A percentile compares a stretch with the other conserved stretches of the same genome.
phyloP scores from a whole-genome alignment of 1,140 invertebrate species.

The Drosophila azteca region DNA sequence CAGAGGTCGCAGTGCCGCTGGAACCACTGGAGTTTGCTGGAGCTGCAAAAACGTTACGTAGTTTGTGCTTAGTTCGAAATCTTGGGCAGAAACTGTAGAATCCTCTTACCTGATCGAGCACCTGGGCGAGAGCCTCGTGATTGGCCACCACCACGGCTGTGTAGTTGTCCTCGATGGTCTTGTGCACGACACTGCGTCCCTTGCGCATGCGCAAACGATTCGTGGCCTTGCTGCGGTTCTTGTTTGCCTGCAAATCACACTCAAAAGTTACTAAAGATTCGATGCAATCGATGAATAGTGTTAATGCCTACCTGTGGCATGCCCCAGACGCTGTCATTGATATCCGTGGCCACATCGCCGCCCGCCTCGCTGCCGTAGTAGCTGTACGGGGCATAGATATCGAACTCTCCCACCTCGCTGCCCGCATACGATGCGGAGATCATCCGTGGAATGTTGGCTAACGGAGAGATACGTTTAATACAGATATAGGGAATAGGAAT shows the following conservation, averaged over 20 bases:
- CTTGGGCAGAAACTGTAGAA: rapidly evolving
- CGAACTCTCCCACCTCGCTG: constrained; percentile 89
- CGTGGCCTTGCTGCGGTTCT: constrained; percentile 83
- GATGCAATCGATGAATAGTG: too few species aligned
- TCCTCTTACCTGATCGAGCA: constrained; percentile 89
- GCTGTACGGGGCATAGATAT: constrained; percentile 91
- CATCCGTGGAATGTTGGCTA: constrained; percentile 85
- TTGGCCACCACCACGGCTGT: constrained; percentile 94
- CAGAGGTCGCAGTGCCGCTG: constrained; percentile 87
- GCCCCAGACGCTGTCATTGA: constrained; percentile 83
- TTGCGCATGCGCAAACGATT: constrained; percentile 89
- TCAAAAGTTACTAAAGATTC: background rate
- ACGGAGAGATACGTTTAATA: background rate
- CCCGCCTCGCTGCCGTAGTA: constrained; percentile 87
- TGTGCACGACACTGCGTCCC: constrained; percentile 90
- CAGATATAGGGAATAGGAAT: background rate
- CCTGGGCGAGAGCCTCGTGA: constrained; percentile 92
- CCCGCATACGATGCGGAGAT: constrained; percentile 90
- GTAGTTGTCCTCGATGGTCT: constrained; percentile 93
- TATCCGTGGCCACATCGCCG: constrained; percentile 82
- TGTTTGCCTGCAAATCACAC: constrained; percentile 55
- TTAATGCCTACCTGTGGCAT: constrained; percentile 66
- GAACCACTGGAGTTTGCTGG: constrained; percentile 87
- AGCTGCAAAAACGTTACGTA: too few species aligned
- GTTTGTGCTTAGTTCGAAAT: background rate